Evolutionary conservation across 1,140 invertebrate genomes (phyloP).

Genomic region (Drosophila orosa): DNA sequence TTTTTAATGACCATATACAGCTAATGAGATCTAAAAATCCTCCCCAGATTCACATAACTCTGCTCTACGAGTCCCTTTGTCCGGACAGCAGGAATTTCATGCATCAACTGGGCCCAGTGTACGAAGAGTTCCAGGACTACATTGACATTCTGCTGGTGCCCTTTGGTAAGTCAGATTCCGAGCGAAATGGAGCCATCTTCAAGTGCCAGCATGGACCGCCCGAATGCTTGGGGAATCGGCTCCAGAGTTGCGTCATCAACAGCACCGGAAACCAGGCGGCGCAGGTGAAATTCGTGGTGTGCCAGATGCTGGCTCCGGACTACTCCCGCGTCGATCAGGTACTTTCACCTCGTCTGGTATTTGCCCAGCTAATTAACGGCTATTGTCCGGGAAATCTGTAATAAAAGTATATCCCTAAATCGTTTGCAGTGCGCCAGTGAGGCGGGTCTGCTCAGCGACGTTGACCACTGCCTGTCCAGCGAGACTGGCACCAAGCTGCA

Average conservation of each 20-base stretch:
- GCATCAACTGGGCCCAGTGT: conserved; percentile 85
- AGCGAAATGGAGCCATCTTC: conserved; percentile 85
- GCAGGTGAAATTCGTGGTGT: conserved; percentile 85
- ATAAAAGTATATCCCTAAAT: conserved; percentile 11
- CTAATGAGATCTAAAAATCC: no score
- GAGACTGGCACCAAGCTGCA: conserved; percentile 84
- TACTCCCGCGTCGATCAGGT: conserved; percentile 58
- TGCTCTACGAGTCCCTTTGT: conserved; percentile 93
- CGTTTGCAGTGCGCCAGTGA: conserved; percentile 84
- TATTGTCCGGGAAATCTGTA: conserved; percentile 9
- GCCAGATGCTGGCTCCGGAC: conserved; percentile 85
- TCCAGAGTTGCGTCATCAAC: conserved; percentile 87
- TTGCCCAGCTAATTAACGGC: conserved; percentile 43
- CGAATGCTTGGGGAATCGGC: conserved; percentile 88
- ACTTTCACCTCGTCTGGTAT: conserved; percentile 19
- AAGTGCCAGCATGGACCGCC: conserved; percentile 88
- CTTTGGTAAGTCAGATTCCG: conserved; percentile 90
- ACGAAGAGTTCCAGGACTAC: conserved; percentile 84
- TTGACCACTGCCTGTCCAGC: conserved; percentile 84
- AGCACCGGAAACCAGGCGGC: conserved; percentile 81
- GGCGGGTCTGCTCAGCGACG: conserved; percentile 76
- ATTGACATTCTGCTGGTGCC: conserved; percentile 87
- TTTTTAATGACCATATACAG: background rate
- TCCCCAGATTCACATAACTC: conserved; percentile 67
- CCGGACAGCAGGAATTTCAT: conserved; percentile 91